Conservation (phyloP, 2,797 vertebrate species). For the Nasua narica region DNA sequence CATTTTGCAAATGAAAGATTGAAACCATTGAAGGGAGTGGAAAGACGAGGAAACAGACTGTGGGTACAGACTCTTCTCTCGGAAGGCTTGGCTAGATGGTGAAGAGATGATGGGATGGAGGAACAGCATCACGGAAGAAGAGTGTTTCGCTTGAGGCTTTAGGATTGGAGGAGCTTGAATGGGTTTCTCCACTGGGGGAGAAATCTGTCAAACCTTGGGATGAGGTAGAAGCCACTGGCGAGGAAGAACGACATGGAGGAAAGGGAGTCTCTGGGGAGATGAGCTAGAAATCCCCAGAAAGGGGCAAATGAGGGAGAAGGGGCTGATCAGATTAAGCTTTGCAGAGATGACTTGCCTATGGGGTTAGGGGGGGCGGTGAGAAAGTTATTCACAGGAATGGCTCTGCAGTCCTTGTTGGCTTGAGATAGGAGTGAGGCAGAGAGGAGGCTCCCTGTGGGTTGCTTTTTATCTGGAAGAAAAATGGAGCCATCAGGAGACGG, state of each 20-base stretch:
- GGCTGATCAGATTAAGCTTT: neutral
- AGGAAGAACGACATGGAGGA: neutral
- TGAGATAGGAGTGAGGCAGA: neutral
- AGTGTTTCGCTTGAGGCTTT: neutral
- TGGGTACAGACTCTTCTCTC: neutral
- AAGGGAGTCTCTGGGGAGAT: neutral
- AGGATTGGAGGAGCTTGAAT: neutral
- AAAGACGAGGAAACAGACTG: neutral
- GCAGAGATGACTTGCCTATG: neutral
- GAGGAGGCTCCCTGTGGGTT: neutral
- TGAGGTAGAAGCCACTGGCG: neutral
- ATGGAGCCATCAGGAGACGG: neutral
- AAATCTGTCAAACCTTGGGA: neutral
- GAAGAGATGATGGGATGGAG: neutral
- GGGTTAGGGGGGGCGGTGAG: too few species aligned
- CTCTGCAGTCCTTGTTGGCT: neutral
- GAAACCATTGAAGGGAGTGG: neutral
- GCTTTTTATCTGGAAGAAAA: neutral
- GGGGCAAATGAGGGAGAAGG: neutral
- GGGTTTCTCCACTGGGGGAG: neutral
- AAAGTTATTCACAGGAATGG: neutral
- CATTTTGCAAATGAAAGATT: neutral
- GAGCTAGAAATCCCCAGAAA: neutral
- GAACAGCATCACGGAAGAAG: neutral
- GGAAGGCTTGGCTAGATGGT: neutral